Percentiles rank a stretch among this genome's conserved stretches.
Conservation (phyloP, 2,797 vertebrate genomes). For the Platalea minor region DNA sequence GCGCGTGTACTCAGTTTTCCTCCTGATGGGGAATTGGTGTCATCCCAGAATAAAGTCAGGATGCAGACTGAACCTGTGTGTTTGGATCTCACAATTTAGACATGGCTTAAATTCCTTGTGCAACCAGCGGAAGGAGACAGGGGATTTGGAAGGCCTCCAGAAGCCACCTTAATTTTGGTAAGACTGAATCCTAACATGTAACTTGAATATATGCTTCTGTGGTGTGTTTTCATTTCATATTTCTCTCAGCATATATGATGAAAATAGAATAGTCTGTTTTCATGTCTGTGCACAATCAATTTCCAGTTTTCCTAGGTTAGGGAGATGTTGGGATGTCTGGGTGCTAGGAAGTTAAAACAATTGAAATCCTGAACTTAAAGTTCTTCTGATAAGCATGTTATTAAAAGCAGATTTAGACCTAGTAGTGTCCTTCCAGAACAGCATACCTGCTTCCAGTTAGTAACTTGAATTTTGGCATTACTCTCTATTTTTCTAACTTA, state of each 20-base stretch:
- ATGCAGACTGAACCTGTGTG: background rate
- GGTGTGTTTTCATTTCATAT: background rate
- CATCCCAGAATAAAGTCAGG: constrained; percentile 13
- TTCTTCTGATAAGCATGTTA: background rate
- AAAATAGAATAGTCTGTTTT: background rate
- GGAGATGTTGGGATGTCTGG: background rate
- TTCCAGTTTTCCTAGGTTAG: background rate
- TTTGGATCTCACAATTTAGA: background rate
- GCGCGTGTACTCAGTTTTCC: background rate
- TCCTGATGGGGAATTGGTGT: background rate
- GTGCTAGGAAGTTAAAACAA: background rate
- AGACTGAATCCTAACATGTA: constrained; percentile 1
- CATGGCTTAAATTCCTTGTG: background rate
- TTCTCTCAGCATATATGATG: background rate
- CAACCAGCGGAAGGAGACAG: background rate
- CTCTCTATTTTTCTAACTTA: background rate
- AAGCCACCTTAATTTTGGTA: constrained; percentile 49
- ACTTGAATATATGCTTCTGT: background rate
- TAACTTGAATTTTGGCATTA: background rate
- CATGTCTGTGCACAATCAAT: background rate
- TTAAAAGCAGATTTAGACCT: background rate
- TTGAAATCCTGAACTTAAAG: background rate
- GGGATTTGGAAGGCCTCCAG: constrained; percentile 10
- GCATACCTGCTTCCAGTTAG: background rate
- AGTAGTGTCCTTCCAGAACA: background rate